Evolutionary conservation across 1,140 invertebrate genomes (phyloP).

Genomic region (Phocides pigmalion): DNA sequence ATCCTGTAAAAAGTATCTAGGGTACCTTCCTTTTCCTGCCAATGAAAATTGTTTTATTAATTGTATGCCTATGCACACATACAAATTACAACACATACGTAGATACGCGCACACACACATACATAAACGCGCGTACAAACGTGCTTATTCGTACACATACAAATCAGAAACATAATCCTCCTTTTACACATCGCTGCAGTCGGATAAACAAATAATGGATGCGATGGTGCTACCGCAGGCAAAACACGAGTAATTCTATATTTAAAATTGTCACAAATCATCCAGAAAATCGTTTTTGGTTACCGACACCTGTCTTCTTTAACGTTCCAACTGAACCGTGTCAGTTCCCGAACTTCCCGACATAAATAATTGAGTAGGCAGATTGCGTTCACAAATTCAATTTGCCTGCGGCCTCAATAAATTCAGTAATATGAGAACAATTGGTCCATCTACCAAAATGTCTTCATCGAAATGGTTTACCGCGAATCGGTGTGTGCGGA

Average conservation of each 20-base stretch:
- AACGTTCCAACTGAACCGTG: constrained; percentile 1
- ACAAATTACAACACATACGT: too few species aligned
- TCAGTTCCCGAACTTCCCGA: constrained; percentile 4
- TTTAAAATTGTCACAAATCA: not conserved
- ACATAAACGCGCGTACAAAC: too few species aligned
- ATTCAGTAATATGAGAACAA: constrained; percentile 30
- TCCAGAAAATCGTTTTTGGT: constrained; percentile 4
- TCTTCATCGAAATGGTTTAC: constrained; percentile 43
- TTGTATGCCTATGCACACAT: too few species aligned
- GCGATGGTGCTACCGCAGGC: too few species aligned
- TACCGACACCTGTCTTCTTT: constrained; percentile 4
- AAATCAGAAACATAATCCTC: too few species aligned
- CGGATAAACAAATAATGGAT: too few species aligned
- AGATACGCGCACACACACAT: too few species aligned
- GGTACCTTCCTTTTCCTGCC: too few species aligned
- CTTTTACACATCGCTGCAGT: too few species aligned
- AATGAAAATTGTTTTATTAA: too few species aligned
- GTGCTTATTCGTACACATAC: too few species aligned
- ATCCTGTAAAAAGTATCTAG: too few species aligned
- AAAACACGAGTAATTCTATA: not conserved
- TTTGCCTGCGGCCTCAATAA: constrained; percentile 46
- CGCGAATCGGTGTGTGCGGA: constrained; percentile 52
- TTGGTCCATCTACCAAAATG: constrained; percentile 14
- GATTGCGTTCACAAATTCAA: constrained; percentile 39
- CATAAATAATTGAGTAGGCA: constrained; percentile 13